Evolutionary conservation across 2,113 vertebrate genomes (phyloP), one percentile per base, ranked within the genome.

Genomic region (Merops nubicus): DNA sequence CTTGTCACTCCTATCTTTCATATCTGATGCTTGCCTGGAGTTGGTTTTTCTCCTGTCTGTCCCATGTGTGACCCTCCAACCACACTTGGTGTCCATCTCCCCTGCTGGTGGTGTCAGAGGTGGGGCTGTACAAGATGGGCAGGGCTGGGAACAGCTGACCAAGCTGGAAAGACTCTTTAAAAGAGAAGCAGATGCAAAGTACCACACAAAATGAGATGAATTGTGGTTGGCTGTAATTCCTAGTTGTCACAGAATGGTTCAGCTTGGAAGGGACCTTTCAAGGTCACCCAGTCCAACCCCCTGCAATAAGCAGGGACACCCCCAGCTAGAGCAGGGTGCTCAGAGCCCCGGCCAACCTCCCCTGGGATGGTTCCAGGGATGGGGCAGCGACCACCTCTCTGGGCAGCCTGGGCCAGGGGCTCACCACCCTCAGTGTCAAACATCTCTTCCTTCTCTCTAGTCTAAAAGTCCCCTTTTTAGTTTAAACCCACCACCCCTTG

Each of bases 21-120:
- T 19, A 1, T 15, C 23, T 45, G 15, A 10, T 17, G 59, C 5
- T 4, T 77, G 45, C 42, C 68, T 3, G 10, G 21, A 5, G 12
- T 12, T 6, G 5, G 10, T 40, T 82, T 75, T 59, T 45, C 13
- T 68, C 18, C 59, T 28, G 28, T 28, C 21, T 19, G 54, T 15
- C 25, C 62, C 0, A 3, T 2, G 0, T 9, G 29, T 69, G 29
- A 33, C 36, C 4, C 65, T n/a, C 6, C 11, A 80, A 72, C 57
- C 2, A 8, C 8, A 1, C 54, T 22, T 5, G 14, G 7, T 75
- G 75, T 8, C 1, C 12, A 13, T 31, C 6, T 64, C 25, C 4
- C 43, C 42, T 67, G 70, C 7, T 10, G 36, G 28, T 0, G 1
- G 8, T 10, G 56, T 9, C 11, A 26, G 56, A 16, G 15, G n/a